Evolutionary conservation across 2,113 vertebrate species (phyloP), one percentile per base, ranked within the genome.

Genomic region (Chelonoidis abingdonii): DNA sequence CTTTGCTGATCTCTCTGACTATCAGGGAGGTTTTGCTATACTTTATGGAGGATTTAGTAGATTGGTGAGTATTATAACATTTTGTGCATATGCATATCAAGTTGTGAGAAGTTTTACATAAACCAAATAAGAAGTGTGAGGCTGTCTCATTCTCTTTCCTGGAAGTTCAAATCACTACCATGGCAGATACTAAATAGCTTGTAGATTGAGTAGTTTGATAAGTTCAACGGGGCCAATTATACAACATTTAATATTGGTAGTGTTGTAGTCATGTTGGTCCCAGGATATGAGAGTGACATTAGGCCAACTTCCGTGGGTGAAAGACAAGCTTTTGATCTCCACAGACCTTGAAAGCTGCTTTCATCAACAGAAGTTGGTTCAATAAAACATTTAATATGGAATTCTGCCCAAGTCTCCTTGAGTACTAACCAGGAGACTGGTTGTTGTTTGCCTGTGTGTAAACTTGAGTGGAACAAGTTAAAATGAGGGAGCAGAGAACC

Each of bases 11-110:
- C 97, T 99, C 57, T 98, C 98, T 24, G 99, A 99, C 98, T 99
- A 99, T 98, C 99, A 99, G 96, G 99, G 99, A 91, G 99, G 99
- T 12, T 99, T 99, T 98, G 99, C 99, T 97, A 99, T 99, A 94
- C 97, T 99, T 52, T 99, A 99, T 86, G 99, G 99, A 80, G 99
- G 99, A 96, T 99, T 99, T 98, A 99, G 99, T 98, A 98, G 99
- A 97, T 98, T 99, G 98, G 99, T 99, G 97, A 97, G 99, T 97
- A 96, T 88, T 93, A 79, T 47, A 57, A 53, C 35, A 75, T 10
- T 38, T 16, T n/a, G 8, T 17, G 8, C 54, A 5, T 44, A 38
- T 47, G 25, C 11, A 4, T 80, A 12, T 38, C 13, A 88, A 83
- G 90, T 1, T 44, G 52, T 52, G 84, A 35, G 6, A 31, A 27